Percentiles rank a stretch among this genome's conserved stretches.
Conservation (phyloP, 2,888 invertebrate genomes). For the Sipha maydis region DNA sequence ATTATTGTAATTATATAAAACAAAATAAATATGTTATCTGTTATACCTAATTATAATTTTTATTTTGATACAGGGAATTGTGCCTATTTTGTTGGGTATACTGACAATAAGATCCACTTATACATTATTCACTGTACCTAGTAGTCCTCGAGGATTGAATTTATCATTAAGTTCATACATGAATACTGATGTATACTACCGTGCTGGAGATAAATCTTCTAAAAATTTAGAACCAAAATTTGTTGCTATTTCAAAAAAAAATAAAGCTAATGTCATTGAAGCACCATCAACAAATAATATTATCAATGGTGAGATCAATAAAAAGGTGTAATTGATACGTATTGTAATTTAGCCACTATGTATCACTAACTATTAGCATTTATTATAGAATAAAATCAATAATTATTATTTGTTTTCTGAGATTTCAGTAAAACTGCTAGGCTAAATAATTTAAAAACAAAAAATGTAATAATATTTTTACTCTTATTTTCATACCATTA, state of each 20-base stretch:
- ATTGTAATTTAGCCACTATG: too few relatives aligned
- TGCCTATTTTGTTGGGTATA: constrained; percentile 4
- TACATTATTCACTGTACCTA: background rate
- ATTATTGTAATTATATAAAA: background rate
- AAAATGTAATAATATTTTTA: too few relatives aligned
- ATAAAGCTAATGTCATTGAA: constrained; percentile 39
- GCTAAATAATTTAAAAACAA: too few relatives aligned
- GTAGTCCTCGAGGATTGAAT: background rate
- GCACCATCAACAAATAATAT: constrained; percentile 25
- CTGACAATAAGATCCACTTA: background rate
- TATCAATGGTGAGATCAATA: constrained; percentile 28
- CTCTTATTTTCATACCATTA: too few relatives aligned
- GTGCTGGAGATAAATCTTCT: constrained; percentile 14
- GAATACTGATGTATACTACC: constrained; percentile 48
- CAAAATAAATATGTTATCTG: background rate
- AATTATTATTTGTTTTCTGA: too few relatives aligned
- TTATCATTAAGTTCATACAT: constrained; percentile 34
- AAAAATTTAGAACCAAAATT: constrained; percentile 32
- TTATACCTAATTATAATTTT: background rate
- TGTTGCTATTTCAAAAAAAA: constrained; percentile 23
- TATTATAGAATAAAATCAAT: too few relatives aligned
- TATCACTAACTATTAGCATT: too few relatives aligned
- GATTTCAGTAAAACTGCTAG: too few relatives aligned
- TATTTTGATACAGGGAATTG: constrained; percentile 34
- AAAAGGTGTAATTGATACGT: too few relatives aligned